Conservation (phyloP, 2,113 vertebrate genomes). For the Phrynosoma platyrhinos region DNA sequence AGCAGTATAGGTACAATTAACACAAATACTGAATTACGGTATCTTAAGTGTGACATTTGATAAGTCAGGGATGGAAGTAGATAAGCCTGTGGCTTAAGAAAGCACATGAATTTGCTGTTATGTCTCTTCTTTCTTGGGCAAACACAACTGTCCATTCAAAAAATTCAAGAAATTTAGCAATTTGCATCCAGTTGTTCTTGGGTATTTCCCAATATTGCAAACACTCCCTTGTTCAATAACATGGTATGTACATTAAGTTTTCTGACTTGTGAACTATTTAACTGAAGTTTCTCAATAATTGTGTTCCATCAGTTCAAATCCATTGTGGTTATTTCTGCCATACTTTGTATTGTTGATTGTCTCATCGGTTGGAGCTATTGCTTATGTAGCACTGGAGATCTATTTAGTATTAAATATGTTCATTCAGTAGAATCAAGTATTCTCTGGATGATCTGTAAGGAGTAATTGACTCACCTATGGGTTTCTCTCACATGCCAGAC, state of each 20-base stretch:
- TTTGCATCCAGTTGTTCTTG: neutral
- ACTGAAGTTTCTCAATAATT: neutral
- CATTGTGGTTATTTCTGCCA: conserved; percentile 55
- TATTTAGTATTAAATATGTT: neutral
- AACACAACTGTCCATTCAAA: neutral
- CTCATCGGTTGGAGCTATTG: neutral
- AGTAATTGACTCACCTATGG: too few species aligned
- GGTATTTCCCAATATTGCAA: neutral
- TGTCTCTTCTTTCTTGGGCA: too few species aligned
- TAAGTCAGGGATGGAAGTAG: too few species aligned
- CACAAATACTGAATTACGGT: neutral
- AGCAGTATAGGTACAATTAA: neutral
- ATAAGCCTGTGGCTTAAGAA: too few species aligned
- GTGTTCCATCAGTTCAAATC: neutral
- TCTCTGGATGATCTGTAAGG: too few species aligned
- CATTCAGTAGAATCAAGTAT: too few species aligned
- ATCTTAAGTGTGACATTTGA: neutral
- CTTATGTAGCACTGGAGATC: neutral
- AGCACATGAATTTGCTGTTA: too few species aligned
- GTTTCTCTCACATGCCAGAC: too few species aligned
- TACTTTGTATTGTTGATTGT: conserved; percentile 52
- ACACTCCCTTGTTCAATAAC: neutral
- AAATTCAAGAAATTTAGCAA: neutral
- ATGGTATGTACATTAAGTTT: neutral
- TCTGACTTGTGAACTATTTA: neutral